Percentiles rank a stretch among this genome's conserved stretches.
These are phyloP conservation scores for Sebastes melanostomus DNA, from an alignment of 2,797 vertebrate species.

Conservation along the genomic window DNA sequence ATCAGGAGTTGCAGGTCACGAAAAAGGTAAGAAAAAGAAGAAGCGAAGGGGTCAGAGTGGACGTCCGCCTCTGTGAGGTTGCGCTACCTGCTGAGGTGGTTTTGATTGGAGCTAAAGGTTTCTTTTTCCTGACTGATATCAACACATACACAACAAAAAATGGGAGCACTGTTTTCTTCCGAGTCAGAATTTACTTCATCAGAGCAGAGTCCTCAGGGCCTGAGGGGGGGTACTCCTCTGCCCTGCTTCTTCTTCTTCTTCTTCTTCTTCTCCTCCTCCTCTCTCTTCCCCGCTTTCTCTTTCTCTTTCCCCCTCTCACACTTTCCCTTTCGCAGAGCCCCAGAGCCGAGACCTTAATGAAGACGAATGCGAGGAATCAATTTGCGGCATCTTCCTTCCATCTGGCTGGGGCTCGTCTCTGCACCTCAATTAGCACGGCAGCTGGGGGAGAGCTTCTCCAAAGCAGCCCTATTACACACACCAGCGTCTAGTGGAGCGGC, in stretches of 20 bases:
- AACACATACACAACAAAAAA: conserved; percentile 12
- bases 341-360: conserved; percentile 82
- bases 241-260: conserved; percentile 28
- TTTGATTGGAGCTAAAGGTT: conserved; percentile 17
- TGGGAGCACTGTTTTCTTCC: conserved; percentile 14
- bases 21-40: conserved; percentile 6
- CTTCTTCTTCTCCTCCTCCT: conserved; percentile 25
- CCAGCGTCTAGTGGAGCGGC: conserved; percentile 62
- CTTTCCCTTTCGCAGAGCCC: conserved; percentile 60
- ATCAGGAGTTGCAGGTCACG: conserved; percentile 34
- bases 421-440: conserved; percentile 83
- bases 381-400: conserved; percentile 84
- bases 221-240: conserved; percentile 41
- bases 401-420: conserved; percentile 79
- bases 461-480: conserved; percentile 73
- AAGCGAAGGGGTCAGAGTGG: not conserved
- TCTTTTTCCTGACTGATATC: not conserved
- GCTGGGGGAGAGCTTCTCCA: conserved; percentile 80
- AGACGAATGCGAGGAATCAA: conserved; percentile 86
- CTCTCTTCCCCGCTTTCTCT: conserved; percentile 12
- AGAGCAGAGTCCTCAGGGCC: conserved; percentile 45
- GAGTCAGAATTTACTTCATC: conserved; percentile 59
- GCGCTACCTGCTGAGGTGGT: conserved; percentile 14
- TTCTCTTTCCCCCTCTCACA: conserved; percentile 25
- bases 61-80: conserved; percentile 13